Evolutionary conservation across 2,113 vertebrate genomes (phyloP), one percentile per base, ranked within the genome.

Genomic region (Etheostoma spectabile): DNA sequence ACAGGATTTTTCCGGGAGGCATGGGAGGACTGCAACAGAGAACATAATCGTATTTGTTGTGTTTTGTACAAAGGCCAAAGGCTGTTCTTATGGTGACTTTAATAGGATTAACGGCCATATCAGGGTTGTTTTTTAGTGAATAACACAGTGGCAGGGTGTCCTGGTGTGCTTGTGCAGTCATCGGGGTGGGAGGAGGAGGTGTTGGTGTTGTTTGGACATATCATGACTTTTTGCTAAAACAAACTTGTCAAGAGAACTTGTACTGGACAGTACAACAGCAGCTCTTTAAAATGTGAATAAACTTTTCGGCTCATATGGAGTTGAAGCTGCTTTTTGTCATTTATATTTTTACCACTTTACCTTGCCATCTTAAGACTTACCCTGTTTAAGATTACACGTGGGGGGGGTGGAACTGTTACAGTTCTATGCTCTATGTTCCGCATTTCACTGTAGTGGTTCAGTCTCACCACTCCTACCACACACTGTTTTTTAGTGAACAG

Each of bases 51-150:
- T 74, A 77, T 82, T 91, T 91, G 79, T 77, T 5, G 24, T 67
- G 77, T 92, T 92, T 83, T 77, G 73, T 84, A 88, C 11, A 89
- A 83, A 79, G 48, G 74, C 73, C 78, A 55, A 33, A 22, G 73
- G 84, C 79, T 82, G 77, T 72, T 82, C 52, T 78, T 72, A 77
- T 74, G 66, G 72, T 8, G 55, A 82, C 79, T 87, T 70, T 82
- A 88, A 89, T 83, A 79, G 87, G 91, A 90, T 93, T 93, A 82
- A 75, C 70, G 69, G 10, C 83, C 49, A 48, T 81, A 83, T 81
- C 70, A 73, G 74, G 82, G 77, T 84, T 6, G 14, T 70, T 86
- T 59, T 71, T 84, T 30, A 22, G 48, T 64, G 30, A 85, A 71
- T 80, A 70, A 60, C 65, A 57, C 60, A 56, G 82, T 19, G 57